Percentiles rank a stretch among this genome's conserved stretches.
phyloP scores from a whole-genome alignment of 2,113 vertebrate species.

The Phainopepla nitens region DNA sequence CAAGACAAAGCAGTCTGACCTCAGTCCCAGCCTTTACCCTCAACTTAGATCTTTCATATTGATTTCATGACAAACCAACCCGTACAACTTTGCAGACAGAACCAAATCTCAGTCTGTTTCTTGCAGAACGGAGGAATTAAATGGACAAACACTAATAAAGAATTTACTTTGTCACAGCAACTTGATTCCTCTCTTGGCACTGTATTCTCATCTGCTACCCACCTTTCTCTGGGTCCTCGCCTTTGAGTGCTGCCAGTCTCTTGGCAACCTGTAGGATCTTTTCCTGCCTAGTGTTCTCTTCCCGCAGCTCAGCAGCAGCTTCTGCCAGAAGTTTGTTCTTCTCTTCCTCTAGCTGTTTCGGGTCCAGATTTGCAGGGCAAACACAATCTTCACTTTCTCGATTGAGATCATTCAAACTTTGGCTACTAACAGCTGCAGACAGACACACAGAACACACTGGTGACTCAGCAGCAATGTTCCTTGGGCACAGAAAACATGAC shows the following conservation, averaged over 20 bases:
- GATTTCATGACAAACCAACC: neutral
- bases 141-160: neutral
- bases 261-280: slow-evolving; percentile 83
- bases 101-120: neutral
- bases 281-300: slow-evolving; percentile 81
- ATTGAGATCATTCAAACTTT: slow-evolving; percentile 84
- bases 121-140: neutral
- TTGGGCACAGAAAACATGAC: neutral
- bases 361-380: slow-evolving; percentile 69
- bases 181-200: neutral
- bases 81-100: neutral
- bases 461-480: neutral
- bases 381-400: slow-evolving; percentile 27
- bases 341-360: slow-evolving; percentile 79
- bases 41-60: neutral
- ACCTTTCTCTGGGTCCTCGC: slow-evolving; percentile 89
- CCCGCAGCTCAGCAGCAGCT: slow-evolving; percentile 81
- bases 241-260: slow-evolving; percentile 84
- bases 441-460: neutral
- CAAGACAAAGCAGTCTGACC: neutral
- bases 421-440: slow-evolving; percentile 51
- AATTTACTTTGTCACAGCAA: neutral
- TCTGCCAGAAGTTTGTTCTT: slow-evolving; percentile 83
- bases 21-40: neutral
- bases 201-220: neutral